A percentile compares a stretch with the other conserved stretches of the same genome.
phyloP scores from a whole-genome alignment of 2,113 vertebrate species.

The Calyptomena viridis region DNA sequence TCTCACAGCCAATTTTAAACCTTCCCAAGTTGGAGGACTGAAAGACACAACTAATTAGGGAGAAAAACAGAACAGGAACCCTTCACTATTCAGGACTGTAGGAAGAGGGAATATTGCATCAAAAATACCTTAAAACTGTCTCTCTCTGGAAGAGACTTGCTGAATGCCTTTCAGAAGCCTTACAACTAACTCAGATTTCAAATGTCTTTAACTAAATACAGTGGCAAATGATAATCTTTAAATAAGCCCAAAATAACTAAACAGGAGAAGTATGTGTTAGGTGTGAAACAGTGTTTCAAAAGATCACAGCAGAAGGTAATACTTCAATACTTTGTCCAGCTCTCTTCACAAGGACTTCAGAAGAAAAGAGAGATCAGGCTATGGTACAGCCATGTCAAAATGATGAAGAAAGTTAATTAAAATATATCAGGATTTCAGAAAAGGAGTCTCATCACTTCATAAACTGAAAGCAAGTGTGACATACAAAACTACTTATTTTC shows the following conservation, averaged over 20 bases:
- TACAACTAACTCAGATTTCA: neutral
- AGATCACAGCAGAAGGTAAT: neutral
- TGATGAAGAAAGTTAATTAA: constrained; percentile 2
- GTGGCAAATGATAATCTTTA: neutral
- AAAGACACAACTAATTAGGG: neutral
- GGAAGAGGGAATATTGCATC: neutral
- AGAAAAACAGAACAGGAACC: neutral
- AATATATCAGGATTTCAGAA: neutral
- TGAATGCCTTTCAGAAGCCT: neutral
- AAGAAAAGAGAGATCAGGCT: neutral
- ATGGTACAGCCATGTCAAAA: neutral
- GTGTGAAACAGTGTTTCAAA: neutral
- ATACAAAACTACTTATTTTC: neutral
- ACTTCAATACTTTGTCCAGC: neutral
- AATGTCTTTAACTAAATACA: neutral
- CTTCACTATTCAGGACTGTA: neutral
- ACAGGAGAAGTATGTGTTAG: neutral
- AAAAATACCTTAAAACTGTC: neutral
- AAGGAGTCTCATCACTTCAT: neutral
- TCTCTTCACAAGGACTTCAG: neutral
- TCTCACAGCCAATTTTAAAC: neutral
- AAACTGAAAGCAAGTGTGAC: neutral
- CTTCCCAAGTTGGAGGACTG: neutral
- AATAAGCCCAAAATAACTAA: neutral
- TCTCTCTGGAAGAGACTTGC: neutral